Conservation (phyloP, 2,113 vertebrate genomes). For the Hydropotes inermis region DNA sequence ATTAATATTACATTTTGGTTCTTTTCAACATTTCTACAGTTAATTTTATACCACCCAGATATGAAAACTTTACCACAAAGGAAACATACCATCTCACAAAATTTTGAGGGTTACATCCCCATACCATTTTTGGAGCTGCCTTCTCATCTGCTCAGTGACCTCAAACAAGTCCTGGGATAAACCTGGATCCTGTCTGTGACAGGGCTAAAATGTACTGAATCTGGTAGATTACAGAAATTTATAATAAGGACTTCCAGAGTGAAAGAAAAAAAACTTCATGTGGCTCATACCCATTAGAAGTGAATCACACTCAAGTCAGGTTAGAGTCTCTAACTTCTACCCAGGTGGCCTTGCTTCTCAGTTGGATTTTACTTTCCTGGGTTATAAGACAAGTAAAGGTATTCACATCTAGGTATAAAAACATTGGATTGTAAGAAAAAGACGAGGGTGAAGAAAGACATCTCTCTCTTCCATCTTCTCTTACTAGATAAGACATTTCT, state of each 20-base stretch:
- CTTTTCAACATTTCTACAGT: neutral
- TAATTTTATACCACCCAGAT: neutral
- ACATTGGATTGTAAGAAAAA: neutral
- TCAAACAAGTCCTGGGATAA: neutral
- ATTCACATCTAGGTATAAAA: neutral
- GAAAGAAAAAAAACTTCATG: neutral
- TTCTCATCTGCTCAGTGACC: neutral
- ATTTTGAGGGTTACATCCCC: neutral
- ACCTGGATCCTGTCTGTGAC: neutral
- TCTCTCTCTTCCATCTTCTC: neutral
- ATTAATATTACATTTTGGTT: neutral
- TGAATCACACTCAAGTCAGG: neutral
- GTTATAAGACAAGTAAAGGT: neutral
- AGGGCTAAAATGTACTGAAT: neutral
- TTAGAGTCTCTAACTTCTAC: neutral
- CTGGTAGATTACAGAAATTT: neutral
- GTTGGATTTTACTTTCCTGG: slow-evolving; percentile 24
- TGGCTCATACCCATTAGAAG: neutral
- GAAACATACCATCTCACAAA: neutral
- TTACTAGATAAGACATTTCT: neutral
- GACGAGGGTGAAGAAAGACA: accelerated
- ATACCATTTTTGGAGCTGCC: neutral
- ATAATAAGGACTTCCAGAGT: neutral
- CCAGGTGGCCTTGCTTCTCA: neutral
- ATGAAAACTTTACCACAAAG: neutral